Evolutionary conservation across 2,113 vertebrate species (phyloP).

Genomic region (Crotalus viridis): DNA sequence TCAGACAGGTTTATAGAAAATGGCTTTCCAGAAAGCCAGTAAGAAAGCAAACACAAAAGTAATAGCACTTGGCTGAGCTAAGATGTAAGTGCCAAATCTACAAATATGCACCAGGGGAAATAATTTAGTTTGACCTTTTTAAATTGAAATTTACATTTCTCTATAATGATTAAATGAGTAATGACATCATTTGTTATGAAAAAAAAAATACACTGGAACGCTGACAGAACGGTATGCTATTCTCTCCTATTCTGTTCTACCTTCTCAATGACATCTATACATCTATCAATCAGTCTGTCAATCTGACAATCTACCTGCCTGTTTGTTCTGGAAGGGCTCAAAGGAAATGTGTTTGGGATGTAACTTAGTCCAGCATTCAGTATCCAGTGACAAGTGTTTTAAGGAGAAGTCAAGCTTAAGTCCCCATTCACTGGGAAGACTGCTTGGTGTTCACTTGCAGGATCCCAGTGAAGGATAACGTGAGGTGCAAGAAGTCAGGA

Average conservation of each 20-base stretch:
- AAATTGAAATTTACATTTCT: conserved; percentile 8
- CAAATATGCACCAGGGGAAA: not conserved
- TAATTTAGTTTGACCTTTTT: not conserved
- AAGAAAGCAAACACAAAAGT: not conserved
- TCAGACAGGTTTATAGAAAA: not conserved
- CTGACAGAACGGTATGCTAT: not conserved
- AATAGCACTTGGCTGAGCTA: not conserved
- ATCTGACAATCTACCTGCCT: not conserved
- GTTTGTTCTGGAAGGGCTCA: not conserved
- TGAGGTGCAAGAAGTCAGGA: too few species aligned
- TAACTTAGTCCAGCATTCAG: not conserved
- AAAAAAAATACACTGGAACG: not conserved
- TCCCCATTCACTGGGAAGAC: not conserved
- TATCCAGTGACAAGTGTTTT: not conserved
- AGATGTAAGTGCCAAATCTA: not conserved
- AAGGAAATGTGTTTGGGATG: not conserved
- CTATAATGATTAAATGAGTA: not conserved
- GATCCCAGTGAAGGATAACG: not conserved
- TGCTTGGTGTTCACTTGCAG: not conserved
- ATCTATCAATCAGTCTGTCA: not conserved
- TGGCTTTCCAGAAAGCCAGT: not conserved
- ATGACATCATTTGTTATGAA: not conserved
- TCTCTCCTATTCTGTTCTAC: not conserved
- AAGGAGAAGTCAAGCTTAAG: not conserved
- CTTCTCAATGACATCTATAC: not conserved